phyloP scores from a whole-genome alignment of 2,113 vertebrate species.

The Balaeniceps rex region DNA sequence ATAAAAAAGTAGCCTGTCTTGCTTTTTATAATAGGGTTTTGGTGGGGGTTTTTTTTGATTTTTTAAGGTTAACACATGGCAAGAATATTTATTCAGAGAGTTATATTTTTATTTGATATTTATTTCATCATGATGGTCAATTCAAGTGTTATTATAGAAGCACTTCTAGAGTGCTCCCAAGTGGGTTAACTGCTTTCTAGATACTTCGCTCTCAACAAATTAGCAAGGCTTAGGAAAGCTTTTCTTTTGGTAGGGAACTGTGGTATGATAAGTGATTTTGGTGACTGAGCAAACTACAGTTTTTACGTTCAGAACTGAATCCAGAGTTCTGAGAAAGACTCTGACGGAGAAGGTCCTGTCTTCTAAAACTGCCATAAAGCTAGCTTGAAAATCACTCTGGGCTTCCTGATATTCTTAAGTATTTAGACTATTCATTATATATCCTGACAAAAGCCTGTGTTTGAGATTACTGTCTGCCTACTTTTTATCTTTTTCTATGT shows the following conservation, averaged over 20 bases:
- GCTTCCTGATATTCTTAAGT: background rate
- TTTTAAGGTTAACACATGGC: background rate
- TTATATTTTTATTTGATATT: background rate
- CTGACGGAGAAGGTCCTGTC: background rate
- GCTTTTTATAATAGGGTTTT: background rate
- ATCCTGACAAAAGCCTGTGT: background rate
- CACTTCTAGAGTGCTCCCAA: background rate
- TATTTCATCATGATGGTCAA: background rate
- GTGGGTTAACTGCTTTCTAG: background rate
- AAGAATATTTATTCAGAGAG: background rate
- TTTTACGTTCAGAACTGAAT: background rate
- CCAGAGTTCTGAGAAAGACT: background rate
- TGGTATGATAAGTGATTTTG: background rate
- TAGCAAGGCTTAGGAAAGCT: background rate
- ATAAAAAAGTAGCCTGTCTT: background rate
- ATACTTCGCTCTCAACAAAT: background rate
- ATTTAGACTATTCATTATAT: background rate
- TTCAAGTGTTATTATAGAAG: background rate
- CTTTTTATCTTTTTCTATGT: background rate
- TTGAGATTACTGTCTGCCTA: background rate
- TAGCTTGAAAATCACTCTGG: background rate
- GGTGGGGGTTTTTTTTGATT: background rate
- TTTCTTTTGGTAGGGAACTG: background rate
- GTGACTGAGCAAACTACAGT: background rate
- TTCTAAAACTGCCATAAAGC: background rate